Base-by-base conservation (phyloP, 2,888 invertebrate genomes). In the Stenodema calcarata region DNA sequence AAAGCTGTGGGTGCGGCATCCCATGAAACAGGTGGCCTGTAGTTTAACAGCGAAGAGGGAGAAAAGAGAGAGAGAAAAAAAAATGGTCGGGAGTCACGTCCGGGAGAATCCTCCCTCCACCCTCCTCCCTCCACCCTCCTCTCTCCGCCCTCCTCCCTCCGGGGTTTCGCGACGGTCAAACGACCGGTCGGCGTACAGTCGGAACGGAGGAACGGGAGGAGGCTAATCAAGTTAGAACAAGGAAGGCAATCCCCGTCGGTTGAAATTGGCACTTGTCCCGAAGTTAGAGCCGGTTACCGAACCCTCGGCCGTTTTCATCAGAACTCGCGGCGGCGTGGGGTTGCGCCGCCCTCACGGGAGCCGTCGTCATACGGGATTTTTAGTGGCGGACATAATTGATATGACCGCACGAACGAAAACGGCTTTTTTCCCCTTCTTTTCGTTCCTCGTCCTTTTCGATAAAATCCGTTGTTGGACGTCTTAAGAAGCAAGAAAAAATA, bases 211-310 rank as follows among this genome's bases (percentile, higher is more conserved):
- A 44, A 42, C 16, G 44, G 44, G 42, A 18, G 62, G 12, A 47
- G 50, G 75, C 73, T 84, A 84, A 84, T 84, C 84, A 70, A 84
- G 84, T 84, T 84, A 75, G 84, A 84, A 84, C 84, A 84, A 84
- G 84, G 84, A 84, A 84, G 75, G 84, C 84, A 84, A 84, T 84
- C 84, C 62, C 62, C 73, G 73, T 35, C 84, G 44, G 84, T 69
- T n/a, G 82, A 82, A 84, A 84, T 84, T 84, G 84, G 84, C 84
- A 84, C 84, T 84, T 84, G 84, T 84, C 73, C 73, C 75, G 73
- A 84, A 84, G 84, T 84, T 84, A 84, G 84, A 14, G 44, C 84
- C 75, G 84, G 73, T 84, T 75, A 47, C 47, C 84, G 47, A 47
- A 84, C 44, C 42, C 83, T 83, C 35, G 30, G n/a, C 79, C 50